These are phyloP conservation scores for Microplitis mediator DNA, from an alignment of 1,140 invertebrate species.

Conservation along the genomic window DNA sequence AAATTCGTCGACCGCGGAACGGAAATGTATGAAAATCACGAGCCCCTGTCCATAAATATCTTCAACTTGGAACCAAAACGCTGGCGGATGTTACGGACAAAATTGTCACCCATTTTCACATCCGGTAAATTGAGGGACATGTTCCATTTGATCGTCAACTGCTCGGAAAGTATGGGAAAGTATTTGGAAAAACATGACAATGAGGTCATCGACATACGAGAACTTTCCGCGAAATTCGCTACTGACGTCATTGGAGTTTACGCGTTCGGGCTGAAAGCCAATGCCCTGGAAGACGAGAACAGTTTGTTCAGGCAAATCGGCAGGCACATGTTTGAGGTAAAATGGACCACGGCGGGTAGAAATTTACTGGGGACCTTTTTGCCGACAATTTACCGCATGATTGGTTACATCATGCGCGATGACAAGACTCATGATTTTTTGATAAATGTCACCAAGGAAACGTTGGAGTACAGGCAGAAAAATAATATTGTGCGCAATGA, in stretches of 20 bases:
- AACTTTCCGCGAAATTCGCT: slow-evolving; percentile 59
- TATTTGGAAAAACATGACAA: slow-evolving; percentile 51
- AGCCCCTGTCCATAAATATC: slow-evolving; percentile 48
- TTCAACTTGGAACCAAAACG: slow-evolving; percentile 41
- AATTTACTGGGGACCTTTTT: not conserved
- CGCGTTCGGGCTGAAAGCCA: slow-evolving; percentile 65
- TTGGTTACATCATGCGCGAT: not conserved
- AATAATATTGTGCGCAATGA: slow-evolving; percentile 62
- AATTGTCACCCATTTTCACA: slow-evolving; percentile 57
- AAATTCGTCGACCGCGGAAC: slow-evolving; percentile 56
- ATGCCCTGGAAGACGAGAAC: slow-evolving; percentile 60
- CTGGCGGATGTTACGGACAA: slow-evolving; percentile 20
- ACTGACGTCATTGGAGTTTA: slow-evolving; percentile 65
- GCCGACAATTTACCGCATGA: not conserved
- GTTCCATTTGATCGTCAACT: slow-evolving; percentile 55
- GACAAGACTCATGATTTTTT: slow-evolving; percentile 56
- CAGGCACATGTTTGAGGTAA: slow-evolving; percentile 42
- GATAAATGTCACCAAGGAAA: slow-evolving; percentile 60
- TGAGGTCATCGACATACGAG: slow-evolving; percentile 59
- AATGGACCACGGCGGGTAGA: slow-evolving; percentile 60
- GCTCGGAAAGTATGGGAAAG: slow-evolving; percentile 54
- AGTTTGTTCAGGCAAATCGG: slow-evolving; percentile 60
- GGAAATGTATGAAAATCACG: slow-evolving; percentile 41
- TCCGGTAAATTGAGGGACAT: slow-evolving; percentile 62
- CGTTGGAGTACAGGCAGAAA: slow-evolving; percentile 61